A percentile compares a stretch with the other conserved stretches of the same genome.
These are phyloP conservation scores for Pecten maximus DNA, from an alignment of 2,888 invertebrate genomes.

Conservation along the genomic window DNA sequence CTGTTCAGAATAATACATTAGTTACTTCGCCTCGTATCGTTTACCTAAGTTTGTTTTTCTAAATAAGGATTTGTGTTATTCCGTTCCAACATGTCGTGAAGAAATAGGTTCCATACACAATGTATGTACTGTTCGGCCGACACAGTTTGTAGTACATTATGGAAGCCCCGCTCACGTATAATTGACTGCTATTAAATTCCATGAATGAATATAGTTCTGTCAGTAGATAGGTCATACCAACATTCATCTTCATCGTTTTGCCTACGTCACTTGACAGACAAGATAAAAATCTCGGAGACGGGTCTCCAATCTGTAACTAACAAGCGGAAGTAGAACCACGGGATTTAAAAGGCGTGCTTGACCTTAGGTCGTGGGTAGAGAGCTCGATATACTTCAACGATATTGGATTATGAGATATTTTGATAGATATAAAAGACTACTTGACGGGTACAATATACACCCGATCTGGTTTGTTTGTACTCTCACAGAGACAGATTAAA, in stretches of 20 bases:
- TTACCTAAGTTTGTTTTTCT: neutral
- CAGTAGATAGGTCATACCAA: slow-evolving; percentile 15
- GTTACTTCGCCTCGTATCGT: neutral
- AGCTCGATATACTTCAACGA: neutral
- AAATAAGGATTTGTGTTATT: neutral
- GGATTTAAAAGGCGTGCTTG: neutral
- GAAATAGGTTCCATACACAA: neutral
- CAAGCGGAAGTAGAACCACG: neutral
- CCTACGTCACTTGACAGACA: neutral
- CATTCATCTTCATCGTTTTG: neutral
- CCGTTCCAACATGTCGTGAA: too few relatives aligned
- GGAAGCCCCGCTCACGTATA: neutral
- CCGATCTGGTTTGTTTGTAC: neutral
- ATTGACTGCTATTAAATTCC: neutral
- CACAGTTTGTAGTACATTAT: neutral
- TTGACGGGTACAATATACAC: slow-evolving; percentile 4
- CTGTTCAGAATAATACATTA: too few relatives aligned
- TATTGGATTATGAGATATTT: slow-evolving; percentile 24
- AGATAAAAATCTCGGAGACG: neutral
- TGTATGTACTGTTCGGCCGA: neutral
- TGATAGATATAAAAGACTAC: slow-evolving; percentile 26
- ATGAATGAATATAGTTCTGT: neutral
- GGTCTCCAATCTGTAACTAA: neutral
- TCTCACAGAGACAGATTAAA: slow-evolving; percentile 2
- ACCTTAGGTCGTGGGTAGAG: neutral